A percentile compares a stretch with the other conserved stretches of the same genome.
Evolutionary conservation across 1,140 invertebrate species (phyloP).

Genomic region (Coboldia fuscipes): DNA sequence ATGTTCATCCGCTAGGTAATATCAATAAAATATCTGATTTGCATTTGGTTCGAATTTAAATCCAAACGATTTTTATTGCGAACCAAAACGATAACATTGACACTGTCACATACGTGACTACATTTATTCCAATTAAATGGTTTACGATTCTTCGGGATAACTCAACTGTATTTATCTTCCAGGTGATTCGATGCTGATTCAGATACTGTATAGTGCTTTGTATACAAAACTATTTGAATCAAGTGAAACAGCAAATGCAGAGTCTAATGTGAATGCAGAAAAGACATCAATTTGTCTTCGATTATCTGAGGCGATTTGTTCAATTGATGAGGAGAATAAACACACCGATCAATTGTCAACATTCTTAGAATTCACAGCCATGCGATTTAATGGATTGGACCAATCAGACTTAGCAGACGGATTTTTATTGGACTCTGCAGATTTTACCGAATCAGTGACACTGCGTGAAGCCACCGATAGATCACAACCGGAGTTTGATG

Average conservation of each 20-base stretch:
- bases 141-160: too few relatives aligned
- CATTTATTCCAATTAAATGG: too few relatives aligned
- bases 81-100: too few relatives aligned
- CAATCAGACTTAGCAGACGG: neutral
- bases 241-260: slow-evolving; percentile 21
- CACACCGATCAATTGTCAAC: slow-evolving; percentile 42
- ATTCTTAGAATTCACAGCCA: slow-evolving; percentile 21
- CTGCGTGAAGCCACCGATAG: neutral
- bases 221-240: slow-evolving; percentile 31
- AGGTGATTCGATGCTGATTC: slow-evolving; percentile 41
- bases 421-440: neutral
- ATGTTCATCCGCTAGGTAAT: slow-evolving; percentile 30
- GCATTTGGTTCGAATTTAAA: too few relatives aligned
- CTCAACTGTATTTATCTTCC: neutral
- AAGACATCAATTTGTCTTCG: slow-evolving; percentile 24
- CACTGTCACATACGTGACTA: too few relatives aligned
- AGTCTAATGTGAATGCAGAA: slow-evolving; percentile 11
- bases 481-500: slow-evolving; percentile 11
- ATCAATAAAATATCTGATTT: neutral
- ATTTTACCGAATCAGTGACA: neutral
- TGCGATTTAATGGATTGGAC: neutral
- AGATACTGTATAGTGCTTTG: slow-evolving; percentile 33
- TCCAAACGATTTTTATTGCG: too few relatives aligned
- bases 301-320: slow-evolving; percentile 50
- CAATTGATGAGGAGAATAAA: slow-evolving; percentile 52